phyloP scores from a whole-genome alignment of 2,113 vertebrate species.

The Caretta caretta region DNA sequence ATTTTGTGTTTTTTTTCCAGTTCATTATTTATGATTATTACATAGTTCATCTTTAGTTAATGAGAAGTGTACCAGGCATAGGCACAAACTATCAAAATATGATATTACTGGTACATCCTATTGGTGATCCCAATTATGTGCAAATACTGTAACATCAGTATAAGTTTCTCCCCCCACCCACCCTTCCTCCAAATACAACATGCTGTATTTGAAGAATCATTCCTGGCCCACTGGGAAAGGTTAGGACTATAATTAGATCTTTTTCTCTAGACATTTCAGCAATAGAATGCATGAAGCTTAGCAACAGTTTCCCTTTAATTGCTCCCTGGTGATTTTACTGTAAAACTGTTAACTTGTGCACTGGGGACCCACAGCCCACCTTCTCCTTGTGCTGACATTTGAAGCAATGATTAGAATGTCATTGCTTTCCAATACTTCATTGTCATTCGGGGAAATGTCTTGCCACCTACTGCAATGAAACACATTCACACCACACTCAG shows the following conservation, averaged over 20 bases:
- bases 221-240: slow-evolving; percentile 80
- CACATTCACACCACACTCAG: slow-evolving; percentile 22
- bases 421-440: slow-evolving; percentile 80
- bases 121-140: slow-evolving; percentile 31
- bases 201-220: slow-evolving; percentile 74
- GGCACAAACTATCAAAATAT: neutral
- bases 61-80: neutral
- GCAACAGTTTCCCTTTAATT: slow-evolving; percentile 82
- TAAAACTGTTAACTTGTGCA: slow-evolving; percentile 79
- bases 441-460: slow-evolving; percentile 78
- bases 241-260: slow-evolving; percentile 83
- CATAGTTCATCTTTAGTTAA: neutral
- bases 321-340: slow-evolving; percentile 79
- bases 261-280: slow-evolving; percentile 78
- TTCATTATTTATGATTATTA: neutral
- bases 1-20: neutral
- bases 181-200: neutral
- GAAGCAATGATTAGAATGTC: slow-evolving; percentile 83
- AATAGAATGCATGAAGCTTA: slow-evolving; percentile 80
- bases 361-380: slow-evolving; percentile 70
- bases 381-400: slow-evolving; percentile 82
- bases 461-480: slow-evolving; percentile 58
- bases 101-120: neutral
- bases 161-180: neutral
- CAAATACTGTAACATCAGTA: slow-evolving; percentile 36